Evolutionary conservation across 2,797 vertebrate species (phyloP).

Genomic region (Hypotaenidia philippensis): DNA sequence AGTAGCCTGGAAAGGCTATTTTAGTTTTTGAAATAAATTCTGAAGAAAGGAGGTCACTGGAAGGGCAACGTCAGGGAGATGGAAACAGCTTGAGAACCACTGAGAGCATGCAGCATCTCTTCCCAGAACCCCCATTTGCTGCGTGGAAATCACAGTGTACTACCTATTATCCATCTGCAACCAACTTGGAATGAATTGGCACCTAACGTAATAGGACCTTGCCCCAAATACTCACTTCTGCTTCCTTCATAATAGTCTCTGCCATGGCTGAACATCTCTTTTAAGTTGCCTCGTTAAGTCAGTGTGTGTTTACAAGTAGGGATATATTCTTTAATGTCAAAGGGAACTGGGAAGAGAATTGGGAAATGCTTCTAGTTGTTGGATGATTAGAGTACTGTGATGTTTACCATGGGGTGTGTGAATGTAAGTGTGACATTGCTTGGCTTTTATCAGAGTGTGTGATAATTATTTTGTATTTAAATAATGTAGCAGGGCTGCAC

Average conservation of each 20-base stretch:
- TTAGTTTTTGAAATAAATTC: background rate
- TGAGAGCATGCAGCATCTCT: background rate
- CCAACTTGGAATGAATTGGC: background rate
- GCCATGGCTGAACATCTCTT: background rate
- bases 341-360: background rate
- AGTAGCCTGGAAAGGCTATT: background rate
- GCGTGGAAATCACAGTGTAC: constrained; percentile 18
- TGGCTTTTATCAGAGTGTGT: constrained; percentile 49
- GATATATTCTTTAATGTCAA: background rate
- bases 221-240: constrained; percentile 12
- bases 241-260: background rate
- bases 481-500: constrained; percentile 57
- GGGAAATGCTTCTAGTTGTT: constrained; percentile 36
- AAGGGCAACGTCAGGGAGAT: constrained; percentile 11
- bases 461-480: constrained; percentile 67
- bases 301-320: background rate
- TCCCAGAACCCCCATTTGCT: constrained; percentile 24
- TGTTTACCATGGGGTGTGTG: background rate
- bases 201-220: background rate
- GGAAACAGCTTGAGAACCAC: constrained; percentile 49
- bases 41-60: constrained; percentile 15
- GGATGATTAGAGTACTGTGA: constrained; percentile 31
- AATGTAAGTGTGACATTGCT: background rate
- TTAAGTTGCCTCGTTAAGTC: background rate
- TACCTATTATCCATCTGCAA: constrained; percentile 61